phyloP scores from a whole-genome alignment of 2,888 invertebrate species.

The Tetranychus piercei region DNA sequence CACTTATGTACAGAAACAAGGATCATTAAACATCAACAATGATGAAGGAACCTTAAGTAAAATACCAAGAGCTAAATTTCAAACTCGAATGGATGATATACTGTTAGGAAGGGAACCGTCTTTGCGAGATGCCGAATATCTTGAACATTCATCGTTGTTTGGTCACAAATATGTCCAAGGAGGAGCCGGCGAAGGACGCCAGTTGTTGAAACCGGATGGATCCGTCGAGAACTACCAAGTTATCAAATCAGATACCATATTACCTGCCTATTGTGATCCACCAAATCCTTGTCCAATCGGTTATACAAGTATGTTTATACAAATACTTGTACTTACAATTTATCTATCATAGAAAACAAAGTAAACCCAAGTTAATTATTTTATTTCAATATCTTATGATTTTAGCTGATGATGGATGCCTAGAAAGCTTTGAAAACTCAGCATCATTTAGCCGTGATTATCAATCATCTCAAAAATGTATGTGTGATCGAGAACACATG shows the following conservation, averaged over 20 bases:
- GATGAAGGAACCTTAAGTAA: background rate
- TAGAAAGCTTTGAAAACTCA: conserved; percentile 77
- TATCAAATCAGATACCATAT: conserved; percentile 69
- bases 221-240: conserved; percentile 40
- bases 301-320: conserved; percentile 46
- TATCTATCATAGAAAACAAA: too few relatives aligned
- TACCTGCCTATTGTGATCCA: conserved; percentile 96
- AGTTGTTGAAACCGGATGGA: conserved; percentile 40
- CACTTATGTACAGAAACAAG: background rate
- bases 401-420: conserved; percentile 65
- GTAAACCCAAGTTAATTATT: background rate
- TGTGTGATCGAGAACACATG: conserved; percentile 97
- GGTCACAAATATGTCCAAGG: conserved; percentile 42
- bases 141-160: conserved; percentile 60
- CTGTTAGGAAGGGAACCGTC: conserved; percentile 18
- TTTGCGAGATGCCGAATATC: conserved; percentile 63
- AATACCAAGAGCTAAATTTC: background rate
- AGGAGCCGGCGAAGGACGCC: conserved; percentile 58
- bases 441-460: conserved; percentile 85
- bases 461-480: conserved; percentile 77
- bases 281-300: conserved; percentile 96
- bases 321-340: too few relatives aligned
- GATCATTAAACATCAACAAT: background rate
- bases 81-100: conserved; percentile 18
- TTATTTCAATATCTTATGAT: conserved; percentile 15